These are phyloP conservation scores for Eugnorisma glareosa DNA, from an alignment of 2,888 invertebrate species.

Conservation along the genomic window DNA sequence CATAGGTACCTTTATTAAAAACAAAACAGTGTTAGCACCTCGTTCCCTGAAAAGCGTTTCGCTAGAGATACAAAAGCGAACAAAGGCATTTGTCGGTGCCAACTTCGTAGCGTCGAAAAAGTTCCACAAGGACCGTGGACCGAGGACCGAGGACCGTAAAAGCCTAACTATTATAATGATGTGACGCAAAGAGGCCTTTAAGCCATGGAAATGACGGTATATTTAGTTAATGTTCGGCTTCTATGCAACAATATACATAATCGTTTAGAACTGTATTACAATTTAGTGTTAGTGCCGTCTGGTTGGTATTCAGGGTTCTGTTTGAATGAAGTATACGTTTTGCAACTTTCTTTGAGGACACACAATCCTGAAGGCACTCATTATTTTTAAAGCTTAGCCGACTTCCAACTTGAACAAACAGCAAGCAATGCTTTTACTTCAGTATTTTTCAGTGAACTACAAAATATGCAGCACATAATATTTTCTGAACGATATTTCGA, in stretches of 20 bases:
- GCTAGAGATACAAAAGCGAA: constrained; percentile 61
- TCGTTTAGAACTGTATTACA: constrained; percentile 55
- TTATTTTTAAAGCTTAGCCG: not conserved
- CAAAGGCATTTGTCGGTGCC: constrained; percentile 70
- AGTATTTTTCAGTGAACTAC: not conserved
- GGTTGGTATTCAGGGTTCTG: constrained; percentile 23
- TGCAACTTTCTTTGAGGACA: constrained; percentile 9
- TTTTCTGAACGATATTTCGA: constrained; percentile 27
- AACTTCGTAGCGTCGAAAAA: constrained; percentile 76
- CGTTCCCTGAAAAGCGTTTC: constrained; percentile 68
- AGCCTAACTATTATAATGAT: constrained; percentile 77
- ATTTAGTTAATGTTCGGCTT: constrained; percentile 57
- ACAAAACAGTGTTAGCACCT: constrained; percentile 28
- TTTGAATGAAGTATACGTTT: constrained; percentile 21
- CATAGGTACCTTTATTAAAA: constrained; percentile 10
- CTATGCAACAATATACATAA: constrained; percentile 47
- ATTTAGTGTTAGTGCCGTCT: constrained; percentile 32
- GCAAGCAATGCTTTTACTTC: not conserved
- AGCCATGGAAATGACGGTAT: constrained; percentile 66
- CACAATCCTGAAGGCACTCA: not conserved
- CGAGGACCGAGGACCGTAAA: constrained; percentile 73
- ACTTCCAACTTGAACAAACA: not conserved
- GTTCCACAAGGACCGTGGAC: constrained; percentile 68
- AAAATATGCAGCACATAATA: not conserved
- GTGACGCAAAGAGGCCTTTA: constrained; percentile 74